These are phyloP conservation scores for Chrosomus eos DNA, from an alignment of 2,797 vertebrate genomes.

Conservation along the genomic window DNA sequence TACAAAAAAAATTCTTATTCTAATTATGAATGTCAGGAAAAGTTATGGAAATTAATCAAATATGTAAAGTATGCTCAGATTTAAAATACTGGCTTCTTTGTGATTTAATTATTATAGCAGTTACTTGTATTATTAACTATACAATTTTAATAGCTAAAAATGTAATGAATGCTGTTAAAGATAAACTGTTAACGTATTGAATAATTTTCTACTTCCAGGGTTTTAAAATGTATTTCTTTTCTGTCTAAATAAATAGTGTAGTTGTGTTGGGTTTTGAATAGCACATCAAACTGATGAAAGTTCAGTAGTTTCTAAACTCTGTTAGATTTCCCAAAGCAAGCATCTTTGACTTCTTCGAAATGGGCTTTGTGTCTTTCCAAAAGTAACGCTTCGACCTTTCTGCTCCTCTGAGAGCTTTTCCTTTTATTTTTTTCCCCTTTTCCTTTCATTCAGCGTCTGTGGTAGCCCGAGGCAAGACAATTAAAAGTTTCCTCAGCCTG, in stretches of 20 bases:
- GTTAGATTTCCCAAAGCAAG: conserved; percentile 41
- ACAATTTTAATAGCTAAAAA: background rate
- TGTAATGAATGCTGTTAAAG: background rate
- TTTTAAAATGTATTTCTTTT: background rate
- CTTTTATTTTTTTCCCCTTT: conserved; percentile 9
- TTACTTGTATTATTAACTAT: background rate
- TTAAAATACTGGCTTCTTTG: background rate
- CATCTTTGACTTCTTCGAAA: conserved; percentile 41
- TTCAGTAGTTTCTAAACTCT: conserved; percentile 33
- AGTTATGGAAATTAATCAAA: background rate
- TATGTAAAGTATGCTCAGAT: background rate
- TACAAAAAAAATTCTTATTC: too few species aligned
- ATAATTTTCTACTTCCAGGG: background rate
- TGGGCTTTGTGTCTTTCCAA: conserved; percentile 39
- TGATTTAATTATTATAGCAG: background rate
- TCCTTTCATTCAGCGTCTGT: conserved; percentile 43
- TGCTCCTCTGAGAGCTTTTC: conserved; percentile 39
- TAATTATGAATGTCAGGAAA: too few species aligned
- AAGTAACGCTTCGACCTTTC: conserved; percentile 38
- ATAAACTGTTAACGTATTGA: background rate
- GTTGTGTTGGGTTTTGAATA: background rate
- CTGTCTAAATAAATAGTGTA: background rate
- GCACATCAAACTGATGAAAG: conserved; percentile 3
- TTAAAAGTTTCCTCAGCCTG: conserved; percentile 75
- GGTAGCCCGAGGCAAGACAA: conserved; percentile 69